A percentile compares a stretch with the other conserved stretches of the same genome.
Conservation (phyloP, 2,113 vertebrate species). For the Podocnemis expansa region DNA sequence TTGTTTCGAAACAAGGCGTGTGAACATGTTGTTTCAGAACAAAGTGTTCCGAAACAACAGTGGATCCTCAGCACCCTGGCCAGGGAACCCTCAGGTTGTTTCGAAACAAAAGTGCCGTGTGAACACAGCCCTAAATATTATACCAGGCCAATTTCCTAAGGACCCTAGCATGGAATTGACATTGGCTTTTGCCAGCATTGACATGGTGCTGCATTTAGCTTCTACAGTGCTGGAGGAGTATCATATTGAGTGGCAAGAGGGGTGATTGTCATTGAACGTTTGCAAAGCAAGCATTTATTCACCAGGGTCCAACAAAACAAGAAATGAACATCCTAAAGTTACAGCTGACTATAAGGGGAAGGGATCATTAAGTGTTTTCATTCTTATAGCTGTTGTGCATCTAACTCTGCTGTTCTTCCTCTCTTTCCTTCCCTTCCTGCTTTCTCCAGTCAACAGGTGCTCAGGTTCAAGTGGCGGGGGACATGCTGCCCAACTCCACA, state of each 20-base stretch:
- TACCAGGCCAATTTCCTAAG: background rate
- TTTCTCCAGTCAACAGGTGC: constrained; percentile 93
- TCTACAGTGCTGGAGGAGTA: background rate
- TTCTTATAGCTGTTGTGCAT: background rate
- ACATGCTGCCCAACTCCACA: constrained; percentile 98
- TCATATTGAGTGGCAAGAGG: background rate
- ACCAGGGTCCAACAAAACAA: background rate
- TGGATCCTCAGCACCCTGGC: no score
- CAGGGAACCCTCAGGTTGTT: no score
- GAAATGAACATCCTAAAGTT: fast-evolving
- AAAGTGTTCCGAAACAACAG: no score
- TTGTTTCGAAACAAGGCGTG: no score
- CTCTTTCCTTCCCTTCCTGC: constrained; percentile 3
- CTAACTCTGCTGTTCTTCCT: background rate
- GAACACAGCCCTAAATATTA: background rate
- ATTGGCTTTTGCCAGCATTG: fast-evolving
- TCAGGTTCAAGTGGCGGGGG: constrained; percentile 97
- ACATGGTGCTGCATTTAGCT: background rate
- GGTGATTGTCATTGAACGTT: background rate
- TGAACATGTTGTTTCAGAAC: no score
- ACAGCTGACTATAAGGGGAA: background rate
- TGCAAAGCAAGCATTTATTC: background rate
- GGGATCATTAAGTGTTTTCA: background rate
- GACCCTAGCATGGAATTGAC: background rate
- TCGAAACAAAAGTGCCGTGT: no score